Percentiles rank a stretch among this genome's conserved stretches.
Conservation (phyloP, 2,797 vertebrate species). For the Agapornis canus region DNA sequence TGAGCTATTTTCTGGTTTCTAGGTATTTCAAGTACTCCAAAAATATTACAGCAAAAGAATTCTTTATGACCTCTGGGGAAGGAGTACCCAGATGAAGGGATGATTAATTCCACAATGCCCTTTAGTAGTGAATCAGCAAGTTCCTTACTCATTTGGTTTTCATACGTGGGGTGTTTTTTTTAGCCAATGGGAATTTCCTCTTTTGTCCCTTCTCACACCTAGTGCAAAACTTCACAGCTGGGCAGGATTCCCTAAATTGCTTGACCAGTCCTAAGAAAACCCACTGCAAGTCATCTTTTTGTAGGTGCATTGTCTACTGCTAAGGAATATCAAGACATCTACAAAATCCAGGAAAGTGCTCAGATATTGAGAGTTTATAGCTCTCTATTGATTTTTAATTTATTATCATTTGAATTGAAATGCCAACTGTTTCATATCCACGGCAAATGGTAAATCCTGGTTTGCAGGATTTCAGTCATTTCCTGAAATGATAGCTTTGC, state of each 20-base stretch:
- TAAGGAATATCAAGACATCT: background rate
- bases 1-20: background rate
- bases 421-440: background rate
- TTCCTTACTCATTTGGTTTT: constrained; percentile 33
- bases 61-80: constrained; percentile 28
- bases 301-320: background rate
- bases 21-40: constrained; percentile 34
- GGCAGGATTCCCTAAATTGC: background rate
- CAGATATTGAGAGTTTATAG: background rate
- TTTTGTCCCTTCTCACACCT: constrained; percentile 52
- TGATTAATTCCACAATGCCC: constrained; percentile 11
- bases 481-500: background rate
- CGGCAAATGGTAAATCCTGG: background rate
- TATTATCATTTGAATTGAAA: background rate
- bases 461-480: background rate
- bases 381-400: background rate
- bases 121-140: constrained; percentile 31
- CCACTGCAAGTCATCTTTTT: background rate
- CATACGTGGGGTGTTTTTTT: accelerated
- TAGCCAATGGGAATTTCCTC: constrained; percentile 51
- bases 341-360: background rate
- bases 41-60: constrained; percentile 17
- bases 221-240: background rate
- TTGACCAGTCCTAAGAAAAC: background rate
- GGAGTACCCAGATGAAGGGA: background rate